Evolutionary conservation across 2,888 invertebrate species (phyloP), one percentile per base, ranked within the genome.

Genomic region (Microctonus hyperodae): DNA sequence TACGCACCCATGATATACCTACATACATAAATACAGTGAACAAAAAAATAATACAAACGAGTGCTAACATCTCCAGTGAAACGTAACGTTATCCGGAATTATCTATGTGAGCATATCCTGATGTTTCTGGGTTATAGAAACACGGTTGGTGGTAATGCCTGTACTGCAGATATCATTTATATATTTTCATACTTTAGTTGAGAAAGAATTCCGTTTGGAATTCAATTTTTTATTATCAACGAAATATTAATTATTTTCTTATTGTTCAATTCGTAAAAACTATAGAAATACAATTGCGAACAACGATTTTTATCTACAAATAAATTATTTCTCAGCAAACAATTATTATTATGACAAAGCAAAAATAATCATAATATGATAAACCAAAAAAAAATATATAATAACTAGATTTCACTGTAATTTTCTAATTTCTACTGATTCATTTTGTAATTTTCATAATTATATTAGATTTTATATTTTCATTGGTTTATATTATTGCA

Each of bases 111-210:
- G 16, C 35, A 37, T 60, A 70, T 67, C 65, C 64, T 61, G 61
- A 58, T 50, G 55, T 69, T 69, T 67, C 70, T 70, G 58, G 68
- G 71, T 70, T 70, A 71, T 63, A 67, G 51, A 64, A 57, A 55
- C 20, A 55, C 40, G 28, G 22, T 13, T 13, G 40, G 31, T 37
- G 48, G 28, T 33, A 28, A 13, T 50, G 37, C 33, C 37, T 7
- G 4, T 16, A 20, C 5, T 16, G 44, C 44, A 16, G 4, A 56
- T 57, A 28, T 33, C 61, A 58, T 50, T 70, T 62, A 53, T 65
- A 50, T 16, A 58, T 62, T 68, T 64, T 55, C 48, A 64, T 57
- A 56, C 37, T 64, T 58, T 60, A 64, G 59, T 56, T n/a, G 50
- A 64, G 61, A 72, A 72, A 71, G 69, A 44, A 16, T 60, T 60